Evolutionary conservation across 2,797 vertebrate species (phyloP).

Genomic region (Ceryle rudis): DNA sequence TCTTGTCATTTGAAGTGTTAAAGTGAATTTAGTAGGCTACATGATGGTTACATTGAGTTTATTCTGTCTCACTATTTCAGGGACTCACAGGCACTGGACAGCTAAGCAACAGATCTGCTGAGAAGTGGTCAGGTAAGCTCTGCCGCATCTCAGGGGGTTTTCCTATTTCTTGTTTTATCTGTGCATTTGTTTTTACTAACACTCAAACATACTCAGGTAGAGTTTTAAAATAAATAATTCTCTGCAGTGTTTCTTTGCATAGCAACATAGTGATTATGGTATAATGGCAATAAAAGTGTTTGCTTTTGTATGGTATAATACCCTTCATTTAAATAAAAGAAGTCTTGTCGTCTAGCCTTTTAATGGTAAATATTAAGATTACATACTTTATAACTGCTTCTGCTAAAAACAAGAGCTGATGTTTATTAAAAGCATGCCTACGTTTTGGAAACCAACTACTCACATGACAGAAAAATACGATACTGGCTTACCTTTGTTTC

Average conservation of each 20-base stretch:
- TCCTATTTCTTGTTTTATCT: not conserved
- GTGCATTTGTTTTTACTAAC: not conserved
- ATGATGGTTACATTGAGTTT: conserved; percentile 69
- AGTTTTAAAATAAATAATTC: not conserved
- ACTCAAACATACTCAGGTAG: accelerated
- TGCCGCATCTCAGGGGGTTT: not conserved
- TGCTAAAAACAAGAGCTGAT: not conserved
- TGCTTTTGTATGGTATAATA: not conserved
- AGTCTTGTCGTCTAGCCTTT: not conserved
- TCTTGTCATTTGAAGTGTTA: conserved; percentile 69
- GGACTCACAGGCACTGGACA: conserved; percentile 58
- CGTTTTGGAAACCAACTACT: not conserved
- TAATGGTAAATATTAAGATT: not conserved
- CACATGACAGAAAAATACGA: not conserved
- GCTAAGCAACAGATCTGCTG: conserved; percentile 58
- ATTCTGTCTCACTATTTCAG: conserved; percentile 82
- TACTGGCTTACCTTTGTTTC: not conserved
- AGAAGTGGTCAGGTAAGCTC: conserved; percentile 74
- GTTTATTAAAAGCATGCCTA: not conserved
- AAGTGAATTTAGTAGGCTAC: conserved; percentile 32
- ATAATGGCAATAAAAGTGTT: not conserved
- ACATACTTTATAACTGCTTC: not conserved
- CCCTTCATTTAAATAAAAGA: not conserved
- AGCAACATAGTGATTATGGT: not conserved
- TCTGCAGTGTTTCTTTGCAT: not conserved